These are phyloP conservation scores for Columba janthina DNA, from an alignment of 2,113 vertebrate genomes.

Conservation along the genomic window DNA sequence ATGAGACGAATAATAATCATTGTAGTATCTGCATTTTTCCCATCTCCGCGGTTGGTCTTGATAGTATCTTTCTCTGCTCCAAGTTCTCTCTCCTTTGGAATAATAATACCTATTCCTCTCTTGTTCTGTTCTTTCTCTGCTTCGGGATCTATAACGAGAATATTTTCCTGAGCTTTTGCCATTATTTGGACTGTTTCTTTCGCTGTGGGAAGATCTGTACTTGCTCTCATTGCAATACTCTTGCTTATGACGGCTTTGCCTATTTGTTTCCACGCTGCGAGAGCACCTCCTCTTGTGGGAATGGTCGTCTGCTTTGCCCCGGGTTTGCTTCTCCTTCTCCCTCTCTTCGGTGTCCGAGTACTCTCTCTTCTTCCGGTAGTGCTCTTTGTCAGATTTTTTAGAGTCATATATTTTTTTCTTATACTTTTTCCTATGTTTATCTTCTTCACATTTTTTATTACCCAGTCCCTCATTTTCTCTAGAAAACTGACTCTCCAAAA, in stretches of 20 bases:
- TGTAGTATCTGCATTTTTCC: slow-evolving; percentile 73
- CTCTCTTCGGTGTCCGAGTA: slow-evolving; percentile 63
- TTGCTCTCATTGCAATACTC: slow-evolving; percentile 41
- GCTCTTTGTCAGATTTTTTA: slow-evolving; percentile 70
- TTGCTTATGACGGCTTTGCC: not conserved
- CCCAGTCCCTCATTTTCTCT: not conserved
- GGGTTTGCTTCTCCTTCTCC: not conserved
- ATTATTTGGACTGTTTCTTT: slow-evolving; percentile 38
- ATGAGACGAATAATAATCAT: slow-evolving; percentile 62
- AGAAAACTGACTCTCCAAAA: slow-evolving; percentile 17
- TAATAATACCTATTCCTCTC: slow-evolving; percentile 72
- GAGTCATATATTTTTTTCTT: slow-evolving; percentile 44
- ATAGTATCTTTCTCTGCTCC: slow-evolving; percentile 73
- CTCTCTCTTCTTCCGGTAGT: slow-evolving; percentile 65
- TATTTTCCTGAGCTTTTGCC: slow-evolving; percentile 68
- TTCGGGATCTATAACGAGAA: slow-evolving; percentile 52
- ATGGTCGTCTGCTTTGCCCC: slow-evolving; percentile 5
- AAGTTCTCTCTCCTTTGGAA: slow-evolving; percentile 72
- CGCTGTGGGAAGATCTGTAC: slow-evolving; percentile 8
- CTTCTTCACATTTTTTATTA: not conserved
- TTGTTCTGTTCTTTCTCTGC: slow-evolving; percentile 68
- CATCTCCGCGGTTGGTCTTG: slow-evolving; percentile 68
- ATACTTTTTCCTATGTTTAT: not conserved
- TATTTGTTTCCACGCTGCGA: slow-evolving; percentile 4
- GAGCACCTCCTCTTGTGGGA: slow-evolving; percentile 17